Evolutionary conservation across 1,140 invertebrate species (phyloP), one percentile per base, ranked within the genome.

Genomic region (Drosophila pandora): DNA sequence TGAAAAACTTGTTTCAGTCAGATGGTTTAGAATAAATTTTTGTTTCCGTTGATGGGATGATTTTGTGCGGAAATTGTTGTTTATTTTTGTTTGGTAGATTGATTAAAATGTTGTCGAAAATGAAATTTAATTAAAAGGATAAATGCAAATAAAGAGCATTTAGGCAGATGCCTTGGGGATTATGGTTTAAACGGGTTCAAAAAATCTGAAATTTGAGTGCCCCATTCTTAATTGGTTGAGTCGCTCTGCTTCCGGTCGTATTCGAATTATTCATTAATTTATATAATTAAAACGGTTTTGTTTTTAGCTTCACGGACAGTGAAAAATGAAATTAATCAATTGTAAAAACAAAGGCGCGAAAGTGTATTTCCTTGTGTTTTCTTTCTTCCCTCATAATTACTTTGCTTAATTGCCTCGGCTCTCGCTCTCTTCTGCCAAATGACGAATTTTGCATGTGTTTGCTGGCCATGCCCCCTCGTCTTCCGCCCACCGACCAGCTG

Each of bases 401-500:
- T 85, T 72, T 76, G 56, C 63, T 69, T 84, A 85, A 85, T 87
- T 81, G 77, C 72, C 48, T 47, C 53, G 13, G 21, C 47, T 61
- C 28, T 23, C 39, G 8, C 61, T 55, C 67, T 73, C 45, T 37
- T 54, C 78, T 52, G 25, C 28, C 41, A 56, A 55, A 62, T 72
- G 58, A 75, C 50, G 71, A 79, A 67, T 57, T 68, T 56, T 69
- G 63, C 65, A 69, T 49, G 41, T 72, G 57, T 67, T 80, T 72
- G 61, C 41, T 55, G 75, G 21, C 64, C 76, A 79, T 69, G 61
- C 48, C 56, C 56, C 60, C 70, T 34, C 49, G 48, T 34, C 55
- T 76, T 32, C 82, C 82, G 69, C 81, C 81, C 74, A 81, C 81
- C 64, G 57, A 87, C 73, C 81, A 82, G 82, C 81, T 85, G 82